These are phyloP conservation scores for Zaprionus lachaisei DNA, from an alignment of 1,140 invertebrate genomes.

Conservation along the genomic window DNA sequence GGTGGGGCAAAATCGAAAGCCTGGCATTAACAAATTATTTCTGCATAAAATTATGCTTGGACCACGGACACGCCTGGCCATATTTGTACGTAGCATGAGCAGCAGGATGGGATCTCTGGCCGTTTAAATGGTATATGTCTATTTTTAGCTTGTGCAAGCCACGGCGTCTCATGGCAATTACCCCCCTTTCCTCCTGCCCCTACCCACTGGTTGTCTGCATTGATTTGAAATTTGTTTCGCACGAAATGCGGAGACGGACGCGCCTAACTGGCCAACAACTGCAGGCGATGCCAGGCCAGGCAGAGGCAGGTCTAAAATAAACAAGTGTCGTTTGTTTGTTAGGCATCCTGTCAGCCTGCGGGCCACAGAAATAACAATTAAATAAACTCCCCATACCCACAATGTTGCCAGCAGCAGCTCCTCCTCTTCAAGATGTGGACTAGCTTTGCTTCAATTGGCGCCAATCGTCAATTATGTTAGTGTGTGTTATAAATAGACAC, in stretches of 20 bases:
- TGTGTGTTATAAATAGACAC: conserved; percentile 65
- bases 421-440: conserved; percentile 11
- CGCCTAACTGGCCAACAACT: conserved; percentile 1
- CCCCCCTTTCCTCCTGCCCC: background rate
- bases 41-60: conserved; percentile 59
- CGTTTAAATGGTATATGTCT: conserved; percentile 46
- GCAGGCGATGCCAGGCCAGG: background rate
- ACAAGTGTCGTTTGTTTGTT: conserved; percentile 50
- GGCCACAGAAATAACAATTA: conserved; percentile 44
- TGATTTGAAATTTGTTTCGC: conserved; percentile 69
- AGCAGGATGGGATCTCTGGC: conserved; percentile 18
- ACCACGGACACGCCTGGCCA: conserved; percentile 36
- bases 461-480: conserved; percentile 60
- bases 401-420: conserved; percentile 16
- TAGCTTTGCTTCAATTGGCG: conserved; percentile 51
- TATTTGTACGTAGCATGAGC: conserved; percentile 24
- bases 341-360: conserved; percentile 48
- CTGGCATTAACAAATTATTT: conserved; percentile 71
- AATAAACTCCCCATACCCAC: conserved; percentile 36
- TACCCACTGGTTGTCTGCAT: conserved; percentile 28
- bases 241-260: conserved; percentile 41
- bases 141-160: conserved; percentile 53
- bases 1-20: conserved; percentile 43
- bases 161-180: conserved; percentile 37
- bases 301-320: conserved; percentile 36